A percentile compares a stretch with the other conserved stretches of the same genome.
phyloP scores from a whole-genome alignment of 2,888 invertebrate species.

The Conistra vaccinii region DNA sequence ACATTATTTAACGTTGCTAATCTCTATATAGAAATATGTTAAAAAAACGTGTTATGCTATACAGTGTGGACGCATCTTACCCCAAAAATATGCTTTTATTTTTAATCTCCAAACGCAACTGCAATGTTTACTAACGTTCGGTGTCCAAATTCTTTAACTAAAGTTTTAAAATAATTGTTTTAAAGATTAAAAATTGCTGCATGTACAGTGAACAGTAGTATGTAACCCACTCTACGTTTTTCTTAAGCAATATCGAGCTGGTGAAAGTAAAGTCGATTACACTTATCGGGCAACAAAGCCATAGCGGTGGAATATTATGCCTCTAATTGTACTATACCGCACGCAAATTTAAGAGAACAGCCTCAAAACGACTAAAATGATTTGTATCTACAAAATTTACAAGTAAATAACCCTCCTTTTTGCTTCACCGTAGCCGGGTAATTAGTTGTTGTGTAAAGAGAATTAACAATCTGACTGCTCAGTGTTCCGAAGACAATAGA shows the following conservation, averaged over 20 bases:
- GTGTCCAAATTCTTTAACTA: conserved; percentile 19
- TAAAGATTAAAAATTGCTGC: conserved; percentile 33
- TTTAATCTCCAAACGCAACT: conserved; percentile 3
- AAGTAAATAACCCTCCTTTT: background rate
- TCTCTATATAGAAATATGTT: too few relatives aligned
- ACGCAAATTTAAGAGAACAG: conserved; percentile 43
- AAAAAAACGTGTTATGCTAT: too few relatives aligned
- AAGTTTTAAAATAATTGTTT: conserved; percentile 24
- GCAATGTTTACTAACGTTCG: conserved; percentile 30
- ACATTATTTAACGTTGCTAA: too few relatives aligned
- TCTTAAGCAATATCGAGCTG: conserved; percentile 62
- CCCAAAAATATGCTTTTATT: background rate
- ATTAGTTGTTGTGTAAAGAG: conserved; percentile 33
- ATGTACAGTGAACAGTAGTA: conserved; percentile 52
- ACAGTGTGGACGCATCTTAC: too few relatives aligned
- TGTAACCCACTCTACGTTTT: conserved; percentile 48
- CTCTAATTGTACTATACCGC: conserved; percentile 48
- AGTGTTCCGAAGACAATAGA: conserved; percentile 38
- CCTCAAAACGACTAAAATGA: conserved; percentile 22
- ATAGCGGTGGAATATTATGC: conserved; percentile 46
- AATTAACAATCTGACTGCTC: conserved; percentile 25
- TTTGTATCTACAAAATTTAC: conserved; percentile 32
- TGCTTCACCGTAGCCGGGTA: too few relatives aligned
- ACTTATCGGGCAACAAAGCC: conserved; percentile 60
- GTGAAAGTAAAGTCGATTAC: conserved; percentile 69